Evolutionary conservation across 2,113 vertebrate genomes (phyloP).

Genomic region (Callionymus lyra): DNA sequence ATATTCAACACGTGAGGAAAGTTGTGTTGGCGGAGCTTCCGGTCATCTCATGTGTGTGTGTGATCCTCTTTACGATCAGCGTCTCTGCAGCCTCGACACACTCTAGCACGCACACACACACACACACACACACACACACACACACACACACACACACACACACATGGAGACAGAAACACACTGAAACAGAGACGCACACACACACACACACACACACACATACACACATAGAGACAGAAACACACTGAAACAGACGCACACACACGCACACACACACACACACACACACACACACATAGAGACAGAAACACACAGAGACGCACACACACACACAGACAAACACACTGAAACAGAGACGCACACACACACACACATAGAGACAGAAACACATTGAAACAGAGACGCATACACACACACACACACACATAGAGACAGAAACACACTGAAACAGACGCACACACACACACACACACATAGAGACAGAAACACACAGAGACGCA

Average conservation of each 20-base stretch:
- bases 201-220: too few relatives aligned
- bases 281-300: too few relatives aligned
- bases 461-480: constrained; percentile 1
- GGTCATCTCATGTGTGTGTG: constrained; percentile 32
- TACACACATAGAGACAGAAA: too few relatives aligned
- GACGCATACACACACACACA: constrained; percentile 1
- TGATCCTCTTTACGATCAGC: constrained; percentile 6
- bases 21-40: constrained; percentile 13
- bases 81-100: constrained; percentile 6
- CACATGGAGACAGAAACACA: too few relatives aligned
- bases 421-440: not conserved
- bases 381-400: too few relatives aligned
- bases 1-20: constrained; percentile 30
- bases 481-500: too few relatives aligned
- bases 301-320: too few relatives aligned
- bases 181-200: too few relatives aligned
- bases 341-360: too few relatives aligned
- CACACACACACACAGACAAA: not conserved
- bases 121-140: not conserved
- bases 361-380: constrained; percentile 1
- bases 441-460: too few relatives aligned
- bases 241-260: too few relatives aligned
- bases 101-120: constrained; percentile 1
- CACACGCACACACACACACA: too few relatives aligned
- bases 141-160: not conserved